Conservation (phyloP, 1,140 invertebrate genomes). For the Pseudobourletiella spinata region DNA sequence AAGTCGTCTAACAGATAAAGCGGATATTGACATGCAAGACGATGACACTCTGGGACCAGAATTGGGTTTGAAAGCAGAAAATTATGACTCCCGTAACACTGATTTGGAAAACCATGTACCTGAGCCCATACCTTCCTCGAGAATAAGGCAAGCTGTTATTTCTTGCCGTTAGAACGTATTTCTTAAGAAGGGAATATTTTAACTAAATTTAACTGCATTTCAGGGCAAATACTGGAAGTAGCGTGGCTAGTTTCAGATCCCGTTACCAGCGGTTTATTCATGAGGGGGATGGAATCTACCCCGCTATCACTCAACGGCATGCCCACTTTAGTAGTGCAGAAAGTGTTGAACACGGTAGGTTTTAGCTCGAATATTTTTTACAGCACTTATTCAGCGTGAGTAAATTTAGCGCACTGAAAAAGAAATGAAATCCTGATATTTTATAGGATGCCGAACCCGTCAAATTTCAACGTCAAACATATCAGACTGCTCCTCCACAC, state of each 20-base stretch:
- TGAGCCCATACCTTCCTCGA: not conserved
- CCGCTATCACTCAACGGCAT: constrained; percentile 17
- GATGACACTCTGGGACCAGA: not conserved
- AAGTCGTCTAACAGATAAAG: not conserved
- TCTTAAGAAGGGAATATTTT: too few relatives aligned
- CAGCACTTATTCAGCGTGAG: too few relatives aligned
- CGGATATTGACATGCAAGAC: not conserved
- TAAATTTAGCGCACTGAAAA: not conserved
- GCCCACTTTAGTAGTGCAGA: constrained; percentile 59
- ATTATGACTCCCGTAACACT: not conserved
- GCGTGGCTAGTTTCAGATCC: constrained; percentile 35
- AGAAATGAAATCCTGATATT: not conserved
- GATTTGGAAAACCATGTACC: not conserved
- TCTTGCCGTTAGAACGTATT: not conserved
- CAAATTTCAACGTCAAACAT: constrained; percentile 29
- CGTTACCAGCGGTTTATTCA: not conserved
- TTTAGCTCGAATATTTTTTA: too few relatives aligned
- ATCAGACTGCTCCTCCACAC: constrained; percentile 22
- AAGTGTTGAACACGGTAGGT: constrained; percentile 47
- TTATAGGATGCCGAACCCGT: constrained; percentile 43
- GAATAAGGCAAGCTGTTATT: not conserved
- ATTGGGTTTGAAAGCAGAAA: not conserved
- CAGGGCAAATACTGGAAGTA: constrained; percentile 52
- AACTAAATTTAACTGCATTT: too few relatives aligned
- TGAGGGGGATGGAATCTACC: not conserved